Percentiles rank a stretch among this genome's conserved stretches.
phyloP scores from a whole-genome alignment of 2,888 invertebrate genomes.

The Neoaliturus tenellus region DNA sequence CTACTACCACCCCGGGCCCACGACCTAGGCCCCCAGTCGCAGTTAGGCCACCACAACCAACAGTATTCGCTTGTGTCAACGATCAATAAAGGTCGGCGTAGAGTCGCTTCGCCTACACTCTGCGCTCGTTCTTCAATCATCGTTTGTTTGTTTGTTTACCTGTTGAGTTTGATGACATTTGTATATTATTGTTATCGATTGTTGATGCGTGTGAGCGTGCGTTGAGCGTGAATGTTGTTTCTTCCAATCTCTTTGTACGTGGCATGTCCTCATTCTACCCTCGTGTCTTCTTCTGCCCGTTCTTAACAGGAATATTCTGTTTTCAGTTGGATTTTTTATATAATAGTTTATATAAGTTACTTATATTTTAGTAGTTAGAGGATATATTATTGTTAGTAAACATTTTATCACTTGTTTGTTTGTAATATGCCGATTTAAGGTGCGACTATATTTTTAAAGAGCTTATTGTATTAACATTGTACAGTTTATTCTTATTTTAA shows the following conservation, averaged over 20 bases:
- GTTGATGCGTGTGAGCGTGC: slow-evolving; percentile 37
- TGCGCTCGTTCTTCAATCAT: slow-evolving; percentile 45
- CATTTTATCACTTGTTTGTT: background rate
- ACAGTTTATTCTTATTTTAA: background rate
- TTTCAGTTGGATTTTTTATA: slow-evolving; percentile 1
- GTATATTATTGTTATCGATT: slow-evolving; percentile 46
- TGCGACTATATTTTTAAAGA: slow-evolving; percentile 34
- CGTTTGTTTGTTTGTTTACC: slow-evolving; percentile 46
- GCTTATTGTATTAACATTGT: slow-evolving; percentile 32
- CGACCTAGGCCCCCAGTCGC: slow-evolving; percentile 63
- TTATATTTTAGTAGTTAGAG: background rate
- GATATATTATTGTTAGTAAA: background rate
- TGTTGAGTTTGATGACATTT: slow-evolving; percentile 38
- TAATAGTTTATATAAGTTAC: slow-evolving; percentile 11
- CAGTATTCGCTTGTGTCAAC: slow-evolving; percentile 65
- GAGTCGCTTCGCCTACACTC: slow-evolving; percentile 47
- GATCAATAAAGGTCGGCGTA: slow-evolving; percentile 49
- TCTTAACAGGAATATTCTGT: background rate
- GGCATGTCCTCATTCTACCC: slow-evolving; percentile 24
- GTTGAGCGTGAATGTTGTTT: slow-evolving; percentile 26
- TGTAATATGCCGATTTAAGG: background rate
- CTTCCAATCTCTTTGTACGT: slow-evolving; percentile 1
- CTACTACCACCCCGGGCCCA: slow-evolving; percentile 86
- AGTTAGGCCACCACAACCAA: slow-evolving; percentile 57
- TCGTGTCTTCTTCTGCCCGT: slow-evolving; percentile 23